These are phyloP conservation scores for Netelia fuscicornis DNA, from an alignment of 2,888 invertebrate genomes.

Conservation along the genomic window DNA sequence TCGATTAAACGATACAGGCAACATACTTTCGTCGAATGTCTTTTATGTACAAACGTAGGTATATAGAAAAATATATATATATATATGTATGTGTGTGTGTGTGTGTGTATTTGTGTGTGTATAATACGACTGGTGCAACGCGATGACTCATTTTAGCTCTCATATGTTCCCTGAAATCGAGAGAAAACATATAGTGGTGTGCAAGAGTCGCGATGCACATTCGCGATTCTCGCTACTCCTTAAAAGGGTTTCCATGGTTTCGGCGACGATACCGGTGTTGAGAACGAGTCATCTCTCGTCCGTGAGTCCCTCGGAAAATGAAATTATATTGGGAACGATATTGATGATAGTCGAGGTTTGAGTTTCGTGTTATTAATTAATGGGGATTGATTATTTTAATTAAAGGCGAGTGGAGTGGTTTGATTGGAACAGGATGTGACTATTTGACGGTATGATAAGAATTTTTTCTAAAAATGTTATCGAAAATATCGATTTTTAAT, in stretches of 20 bases:
- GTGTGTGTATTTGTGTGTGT: too few relatives aligned
- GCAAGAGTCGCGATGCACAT: conserved; percentile 10
- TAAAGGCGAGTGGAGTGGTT: too few relatives aligned
- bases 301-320: neutral
- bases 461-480: too few relatives aligned
- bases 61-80: neutral
- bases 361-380: too few relatives aligned
- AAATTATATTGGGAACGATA: neutral
- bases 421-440: too few relatives aligned
- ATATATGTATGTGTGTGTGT: neutral
- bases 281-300: conserved; percentile 1
- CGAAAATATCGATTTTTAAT: too few relatives aligned
- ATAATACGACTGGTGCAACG: conserved; percentile 13
- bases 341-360: too few relatives aligned
- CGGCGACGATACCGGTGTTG: conserved; percentile 8
- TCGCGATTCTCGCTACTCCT: conserved; percentile 40
- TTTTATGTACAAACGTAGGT: conserved; percentile 3
- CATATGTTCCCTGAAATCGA: conserved; percentile 12
- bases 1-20: conserved; percentile 31
- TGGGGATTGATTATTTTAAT: too few relatives aligned
- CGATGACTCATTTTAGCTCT: conserved; percentile 61
- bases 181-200: conserved; percentile 32
- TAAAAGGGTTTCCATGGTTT: conserved; percentile 40
- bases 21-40: conserved; percentile 34
- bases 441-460: too few relatives aligned